These are phyloP conservation scores for Megalops atlanticus DNA, from an alignment of 2,113 vertebrate species.

Conservation along the genomic window DNA sequence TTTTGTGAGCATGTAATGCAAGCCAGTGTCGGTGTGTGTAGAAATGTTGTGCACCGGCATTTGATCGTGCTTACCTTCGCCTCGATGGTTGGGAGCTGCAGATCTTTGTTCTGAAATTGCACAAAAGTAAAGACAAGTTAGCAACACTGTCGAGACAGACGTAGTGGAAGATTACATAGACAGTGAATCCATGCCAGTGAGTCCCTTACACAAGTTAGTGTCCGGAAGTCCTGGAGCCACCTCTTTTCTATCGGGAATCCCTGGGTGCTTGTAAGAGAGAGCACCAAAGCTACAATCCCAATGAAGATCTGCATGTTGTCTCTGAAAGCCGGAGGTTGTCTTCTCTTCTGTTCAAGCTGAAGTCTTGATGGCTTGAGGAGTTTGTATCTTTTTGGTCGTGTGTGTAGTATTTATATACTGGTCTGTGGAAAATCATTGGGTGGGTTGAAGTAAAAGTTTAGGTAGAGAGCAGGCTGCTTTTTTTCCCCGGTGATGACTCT, in stretches of 20 bases:
- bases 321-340: background rate
- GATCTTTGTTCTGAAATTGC: too few species aligned
- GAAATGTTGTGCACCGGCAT: too few species aligned
- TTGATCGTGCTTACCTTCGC: too few species aligned
- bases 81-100: too few species aligned
- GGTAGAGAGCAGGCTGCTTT: conserved; percentile 56
- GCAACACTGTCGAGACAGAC: background rate
- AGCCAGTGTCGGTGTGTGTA: too few species aligned
- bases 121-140: background rate
- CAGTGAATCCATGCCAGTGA: too few species aligned
- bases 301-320: conserved; percentile 50
- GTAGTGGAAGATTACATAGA: too few species aligned
- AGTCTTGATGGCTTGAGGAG: background rate
- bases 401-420: conserved; percentile 71
- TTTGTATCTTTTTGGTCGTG: background rate
- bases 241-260: conserved; percentile 28
- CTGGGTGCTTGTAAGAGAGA: conserved; percentile 19
- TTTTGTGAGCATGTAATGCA: too few species aligned
- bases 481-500: conserved; percentile 89
- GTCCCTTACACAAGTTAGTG: conserved; percentile 54
- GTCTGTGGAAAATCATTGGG: conserved; percentile 76
- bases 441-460: conserved; percentile 70
- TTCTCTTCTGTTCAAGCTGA: background rate
- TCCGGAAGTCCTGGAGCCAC: conserved; percentile 39
- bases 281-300: conserved; percentile 42